These are phyloP conservation scores for Siniperca obscura DNA, from an alignment of 2,797 vertebrate species.

Conservation along the genomic window DNA sequence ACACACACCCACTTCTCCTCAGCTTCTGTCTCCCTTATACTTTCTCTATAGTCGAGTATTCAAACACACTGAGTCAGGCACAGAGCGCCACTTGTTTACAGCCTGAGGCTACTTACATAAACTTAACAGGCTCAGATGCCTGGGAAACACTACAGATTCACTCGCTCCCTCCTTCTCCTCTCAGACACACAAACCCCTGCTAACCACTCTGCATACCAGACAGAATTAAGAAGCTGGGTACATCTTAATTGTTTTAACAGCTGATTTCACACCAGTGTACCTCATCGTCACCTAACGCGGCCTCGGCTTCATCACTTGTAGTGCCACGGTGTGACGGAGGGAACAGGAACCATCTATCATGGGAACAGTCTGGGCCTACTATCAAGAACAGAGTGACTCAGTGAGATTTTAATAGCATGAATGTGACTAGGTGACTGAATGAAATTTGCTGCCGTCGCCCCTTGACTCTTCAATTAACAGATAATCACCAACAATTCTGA, in stretches of 20 bases:
- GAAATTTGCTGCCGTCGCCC: not conserved
- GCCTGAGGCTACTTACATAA: conserved; percentile 83
- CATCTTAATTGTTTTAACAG: conserved; percentile 48
- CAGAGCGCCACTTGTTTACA: conserved; percentile 88
- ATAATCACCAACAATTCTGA: too few species aligned
- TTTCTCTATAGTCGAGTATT: conserved; percentile 66
- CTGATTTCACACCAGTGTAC: conserved; percentile 25
- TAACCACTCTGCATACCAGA: conserved; percentile 58
- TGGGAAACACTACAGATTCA: conserved; percentile 76
- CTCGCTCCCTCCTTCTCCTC: conserved; percentile 31
- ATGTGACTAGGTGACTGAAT: conserved; percentile 2
- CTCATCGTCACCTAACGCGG: conserved; percentile 3
- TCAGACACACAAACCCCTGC: conserved; percentile 24
- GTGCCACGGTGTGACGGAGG: not conserved
- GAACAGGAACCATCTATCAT: conserved; percentile 27
- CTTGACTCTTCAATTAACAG: not conserved
- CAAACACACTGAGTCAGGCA: conserved; percentile 76
- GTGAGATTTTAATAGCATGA: not conserved
- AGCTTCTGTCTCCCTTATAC: conserved; percentile 48
- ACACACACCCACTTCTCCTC: conserved; percentile 31
- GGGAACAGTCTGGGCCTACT: conserved; percentile 6
- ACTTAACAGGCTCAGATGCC: conserved; percentile 77
- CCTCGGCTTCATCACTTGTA: conserved; percentile 16
- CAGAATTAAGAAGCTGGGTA: conserved; percentile 54
- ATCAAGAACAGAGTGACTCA: conserved; percentile 3